These are phyloP conservation scores for Leptodirus hochenwartii DNA, from an alignment of 2,888 invertebrate genomes.

Conservation along the genomic window DNA sequence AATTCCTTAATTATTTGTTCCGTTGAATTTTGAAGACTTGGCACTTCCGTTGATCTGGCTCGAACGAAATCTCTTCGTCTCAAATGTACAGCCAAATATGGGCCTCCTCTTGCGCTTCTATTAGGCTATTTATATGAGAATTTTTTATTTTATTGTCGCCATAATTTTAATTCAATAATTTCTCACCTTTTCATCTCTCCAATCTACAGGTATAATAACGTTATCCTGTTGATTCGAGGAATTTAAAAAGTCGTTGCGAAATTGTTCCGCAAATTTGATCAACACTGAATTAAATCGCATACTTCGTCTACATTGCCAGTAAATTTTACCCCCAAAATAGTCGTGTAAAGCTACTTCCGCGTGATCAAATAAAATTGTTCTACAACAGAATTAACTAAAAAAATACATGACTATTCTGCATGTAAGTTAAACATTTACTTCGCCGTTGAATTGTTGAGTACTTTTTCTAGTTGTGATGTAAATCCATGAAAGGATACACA, in stretches of 20 bases:
- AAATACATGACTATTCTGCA: background rate
- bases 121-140: conserved; percentile 19
- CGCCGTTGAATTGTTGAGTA: conserved; percentile 33
- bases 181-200: conserved; percentile 38
- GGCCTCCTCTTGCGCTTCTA: conserved; percentile 37
- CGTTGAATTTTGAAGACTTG: conserved; percentile 58
- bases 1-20: conserved; percentile 48
- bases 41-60: conserved; percentile 54
- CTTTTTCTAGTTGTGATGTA: conserved; percentile 39
- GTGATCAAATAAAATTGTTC: conserved; percentile 49
- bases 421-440: conserved; percentile 22
- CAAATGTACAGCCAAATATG: conserved; percentile 73
- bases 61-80: conserved; percentile 74
- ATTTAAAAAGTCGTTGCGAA: conserved; percentile 39
- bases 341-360: conserved; percentile 81
- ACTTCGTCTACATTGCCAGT: conserved; percentile 78
- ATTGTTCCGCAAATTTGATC: conserved; percentile 45
- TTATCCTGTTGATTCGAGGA: conserved; percentile 40
- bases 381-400: conserved; percentile 22
- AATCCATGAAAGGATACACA: conserved; percentile 78
- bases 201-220: conserved; percentile 38
- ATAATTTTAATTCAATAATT: conserved; percentile 3
- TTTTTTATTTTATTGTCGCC: conserved; percentile 1
- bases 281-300: conserved; percentile 72
- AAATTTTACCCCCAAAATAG: conserved; percentile 61